Conservation (phyloP, 2,888 invertebrate genomes). For the Tiliacea citrago region DNA sequence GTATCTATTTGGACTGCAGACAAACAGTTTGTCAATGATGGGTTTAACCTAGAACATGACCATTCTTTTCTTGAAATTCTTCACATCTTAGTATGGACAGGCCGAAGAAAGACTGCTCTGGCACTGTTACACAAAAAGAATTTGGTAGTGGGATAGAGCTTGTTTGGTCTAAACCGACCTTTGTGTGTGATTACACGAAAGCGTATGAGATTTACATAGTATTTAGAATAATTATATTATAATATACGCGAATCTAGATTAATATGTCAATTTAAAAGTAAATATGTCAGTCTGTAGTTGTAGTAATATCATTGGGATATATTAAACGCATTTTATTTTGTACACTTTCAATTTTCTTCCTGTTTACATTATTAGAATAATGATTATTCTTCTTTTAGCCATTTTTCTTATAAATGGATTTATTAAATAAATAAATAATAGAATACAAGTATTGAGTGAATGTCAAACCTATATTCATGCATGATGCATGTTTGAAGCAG, state of each 20-base stretch:
- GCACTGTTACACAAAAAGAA: not conserved
- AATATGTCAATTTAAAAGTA: not conserved
- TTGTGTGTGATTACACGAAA: constrained; percentile 18
- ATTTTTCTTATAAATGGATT: constrained; percentile 6
- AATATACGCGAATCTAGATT: not conserved
- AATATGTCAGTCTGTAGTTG: not conserved
- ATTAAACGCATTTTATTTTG: constrained; percentile 9
- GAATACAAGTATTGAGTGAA: not conserved
- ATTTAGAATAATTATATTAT: constrained; percentile 4
- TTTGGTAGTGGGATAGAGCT: not conserved
- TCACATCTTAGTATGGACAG: not conserved
- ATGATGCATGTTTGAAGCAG: not conserved
- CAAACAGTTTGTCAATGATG: not conserved
- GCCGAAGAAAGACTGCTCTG: too few species aligned
- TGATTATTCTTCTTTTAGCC: not conserved
- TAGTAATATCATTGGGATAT: constrained; percentile 15
- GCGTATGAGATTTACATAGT: constrained; percentile 33
- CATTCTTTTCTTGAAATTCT: not conserved
- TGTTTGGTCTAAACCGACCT: not conserved
- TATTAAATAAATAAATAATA: constrained; percentile 2
- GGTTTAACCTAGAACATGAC: not conserved
- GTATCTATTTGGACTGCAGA: not conserved
- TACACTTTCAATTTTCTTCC: not conserved
- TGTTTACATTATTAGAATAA: not conserved
- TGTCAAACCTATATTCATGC: constrained; percentile 3